phyloP scores from a whole-genome alignment of 2,113 vertebrate species.

The Ptychochromis oligacanthus region DNA sequence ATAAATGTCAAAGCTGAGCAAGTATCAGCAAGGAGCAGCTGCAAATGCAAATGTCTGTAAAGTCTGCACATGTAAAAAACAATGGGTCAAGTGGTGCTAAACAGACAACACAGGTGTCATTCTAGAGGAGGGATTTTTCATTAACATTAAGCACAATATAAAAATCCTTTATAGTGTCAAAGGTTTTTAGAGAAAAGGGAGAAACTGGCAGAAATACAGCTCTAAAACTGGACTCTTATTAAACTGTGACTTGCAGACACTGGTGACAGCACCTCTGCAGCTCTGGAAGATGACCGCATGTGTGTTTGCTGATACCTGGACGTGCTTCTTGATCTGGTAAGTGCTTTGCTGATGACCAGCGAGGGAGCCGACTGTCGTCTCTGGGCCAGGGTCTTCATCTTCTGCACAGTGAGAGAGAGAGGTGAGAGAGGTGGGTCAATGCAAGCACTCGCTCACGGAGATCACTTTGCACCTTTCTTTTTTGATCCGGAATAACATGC shows the following conservation, averaged over 20 bases:
- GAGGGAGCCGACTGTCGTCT: constrained; percentile 93
- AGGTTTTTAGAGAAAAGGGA: background rate
- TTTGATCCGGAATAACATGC: background rate
- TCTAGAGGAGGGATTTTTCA: background rate
- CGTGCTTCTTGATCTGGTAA: constrained; percentile 86
- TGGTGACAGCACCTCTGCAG: background rate
- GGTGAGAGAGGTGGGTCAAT: background rate
- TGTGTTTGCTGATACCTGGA: constrained; percentile 82
- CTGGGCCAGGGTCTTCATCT: constrained; percentile 93
- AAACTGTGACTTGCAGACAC: background rate
- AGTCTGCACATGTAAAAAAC: background rate
- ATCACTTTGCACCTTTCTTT: background rate
- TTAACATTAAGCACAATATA: background rate
- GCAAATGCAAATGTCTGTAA: background rate
- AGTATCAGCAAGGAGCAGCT: background rate
- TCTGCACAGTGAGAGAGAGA: constrained; percentile 72
- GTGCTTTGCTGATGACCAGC: constrained; percentile 92
- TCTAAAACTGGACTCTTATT: too few species aligned
- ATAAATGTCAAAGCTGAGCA: background rate
- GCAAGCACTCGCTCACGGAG: background rate
- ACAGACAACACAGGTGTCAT: background rate
- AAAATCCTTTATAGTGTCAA: background rate
- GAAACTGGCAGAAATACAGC: background rate
- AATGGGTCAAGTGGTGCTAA: background rate
- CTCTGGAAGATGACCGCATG: background rate